Evolutionary conservation across 1,140 invertebrate genomes (phyloP), one percentile per base, ranked within the genome.

Genomic region (Brachionus rotundiformis): DNA sequence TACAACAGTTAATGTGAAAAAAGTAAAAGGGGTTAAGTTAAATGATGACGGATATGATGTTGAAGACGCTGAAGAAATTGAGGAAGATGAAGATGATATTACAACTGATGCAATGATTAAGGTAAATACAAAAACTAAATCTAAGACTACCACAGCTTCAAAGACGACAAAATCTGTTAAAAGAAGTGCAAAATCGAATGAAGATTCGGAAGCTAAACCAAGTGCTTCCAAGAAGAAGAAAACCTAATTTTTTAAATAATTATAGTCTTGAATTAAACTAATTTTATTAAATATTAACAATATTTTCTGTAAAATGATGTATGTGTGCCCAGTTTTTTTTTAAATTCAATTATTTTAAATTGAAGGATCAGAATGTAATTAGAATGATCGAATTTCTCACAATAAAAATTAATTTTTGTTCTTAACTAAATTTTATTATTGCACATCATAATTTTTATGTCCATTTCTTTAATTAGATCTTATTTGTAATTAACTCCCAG

Each of bases 41-140:
- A 75, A 6, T 49, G 59, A 79, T 25, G 44, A 82, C 33, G 77
- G 23, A 47, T 54, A 65, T 79, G 82, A 31, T 71, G 44, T 33
- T n/a, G 83, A 80, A 63, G 81, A 83, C 16, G 47, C 71, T 0
- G 61, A 84, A 80, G 83, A 83, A 82, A 33, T 83, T 82, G 16
- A 84, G 73, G 31, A 75, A 65, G 59, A 83, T 80, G 33, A 84
- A 84, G 76, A 79, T 41, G 54, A 81, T 29, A 44, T 81, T 11
- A 19, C 19, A 7, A 36, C 54, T 44, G 79, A 81, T 81, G 79
- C 79, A 27, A 81, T 81, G 79, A 81, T 81, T 23, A 81, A 81
- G 36, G 59, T 81, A 0, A 79, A 79, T 16, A 33, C 76, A 11
- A 79, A 79, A 79, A 16, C 29, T 36, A 79, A 54, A 59, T 27